Conservation (phyloP, 2,888 invertebrate species). For the Pollenia labialis region DNA sequence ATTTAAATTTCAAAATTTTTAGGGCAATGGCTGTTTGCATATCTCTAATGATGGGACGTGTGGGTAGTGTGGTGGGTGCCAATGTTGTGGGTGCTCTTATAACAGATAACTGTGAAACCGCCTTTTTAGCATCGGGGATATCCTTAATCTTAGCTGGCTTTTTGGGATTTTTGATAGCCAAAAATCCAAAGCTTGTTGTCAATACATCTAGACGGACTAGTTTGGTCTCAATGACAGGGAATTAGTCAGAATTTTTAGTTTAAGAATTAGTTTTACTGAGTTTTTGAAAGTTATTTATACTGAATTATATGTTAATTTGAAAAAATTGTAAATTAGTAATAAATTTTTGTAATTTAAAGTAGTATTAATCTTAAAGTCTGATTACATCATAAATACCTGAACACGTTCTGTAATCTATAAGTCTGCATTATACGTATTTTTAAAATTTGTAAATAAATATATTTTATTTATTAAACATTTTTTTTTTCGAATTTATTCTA, state of each 20-base stretch:
- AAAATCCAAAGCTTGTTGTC: constrained; percentile 66
- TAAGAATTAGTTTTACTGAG: too few species aligned
- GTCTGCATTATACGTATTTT: constrained; percentile 58
- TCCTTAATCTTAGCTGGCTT: constrained; percentile 77
- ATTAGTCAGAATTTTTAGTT: constrained; percentile 68
- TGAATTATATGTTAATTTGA: neutral
- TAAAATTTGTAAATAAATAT: neutral
- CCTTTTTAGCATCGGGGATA: constrained; percentile 81
- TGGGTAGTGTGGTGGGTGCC: constrained; percentile 85
- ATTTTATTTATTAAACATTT: neutral
- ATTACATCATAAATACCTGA: constrained; percentile 68
- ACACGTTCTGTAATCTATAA: constrained; percentile 59
- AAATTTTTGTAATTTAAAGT: constrained; percentile 7
- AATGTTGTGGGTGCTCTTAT: constrained; percentile 84
- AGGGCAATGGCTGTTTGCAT: constrained; percentile 86
- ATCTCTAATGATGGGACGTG: constrained; percentile 85
- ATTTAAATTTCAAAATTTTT: constrained; percentile 42
- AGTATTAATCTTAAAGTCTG: constrained; percentile 67
- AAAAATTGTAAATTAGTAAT: neutral
- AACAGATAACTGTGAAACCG: constrained; percentile 84
- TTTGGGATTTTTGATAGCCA: constrained; percentile 78
- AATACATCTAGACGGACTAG: constrained; percentile 75
- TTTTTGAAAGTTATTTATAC: too few species aligned
- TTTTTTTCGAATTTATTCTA: too few species aligned
- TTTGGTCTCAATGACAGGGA: constrained; percentile 79